Conservation (phyloP, 1,140 invertebrate genomes). For the Hestina assimilis region DNA sequence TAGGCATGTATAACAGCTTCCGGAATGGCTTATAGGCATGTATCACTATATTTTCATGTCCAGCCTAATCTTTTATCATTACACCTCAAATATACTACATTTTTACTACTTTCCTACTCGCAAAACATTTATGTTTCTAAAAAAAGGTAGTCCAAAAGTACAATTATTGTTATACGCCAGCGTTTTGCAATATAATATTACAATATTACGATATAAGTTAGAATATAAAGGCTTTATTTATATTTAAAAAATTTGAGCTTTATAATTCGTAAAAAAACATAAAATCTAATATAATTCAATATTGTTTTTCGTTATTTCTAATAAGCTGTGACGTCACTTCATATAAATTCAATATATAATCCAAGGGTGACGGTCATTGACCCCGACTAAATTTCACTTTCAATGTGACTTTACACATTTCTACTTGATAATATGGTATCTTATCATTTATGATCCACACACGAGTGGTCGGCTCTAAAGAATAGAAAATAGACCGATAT, state of each 20-base stretch:
- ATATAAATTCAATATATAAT: neutral
- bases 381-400: neutral
- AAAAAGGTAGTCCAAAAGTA: constrained; percentile 17
- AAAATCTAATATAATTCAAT: too few relatives aligned
- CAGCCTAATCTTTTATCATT: constrained; percentile 21
- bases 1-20: too few relatives aligned
- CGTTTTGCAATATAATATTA: neutral
- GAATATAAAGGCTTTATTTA: neutral
- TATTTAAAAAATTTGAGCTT: neutral
- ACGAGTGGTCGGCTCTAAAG: neutral
- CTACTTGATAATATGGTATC: constrained; percentile 10
- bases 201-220: neutral
- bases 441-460: neutral
- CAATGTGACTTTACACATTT: neutral
- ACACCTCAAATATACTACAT: neutral
- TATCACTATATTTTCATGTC: too few relatives aligned
- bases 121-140: constrained; percentile 14
- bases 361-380: neutral
- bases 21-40: too few relatives aligned
- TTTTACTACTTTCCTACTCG: neutral
- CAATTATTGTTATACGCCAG: neutral
- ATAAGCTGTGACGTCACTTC: neutral
- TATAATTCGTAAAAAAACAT: too few relatives aligned
- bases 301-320: too few relatives aligned
- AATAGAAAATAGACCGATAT: too few relatives aligned